Conservation (phyloP, 1,140 invertebrate species). For the Leptinotarsa undecemlineata region DNA sequence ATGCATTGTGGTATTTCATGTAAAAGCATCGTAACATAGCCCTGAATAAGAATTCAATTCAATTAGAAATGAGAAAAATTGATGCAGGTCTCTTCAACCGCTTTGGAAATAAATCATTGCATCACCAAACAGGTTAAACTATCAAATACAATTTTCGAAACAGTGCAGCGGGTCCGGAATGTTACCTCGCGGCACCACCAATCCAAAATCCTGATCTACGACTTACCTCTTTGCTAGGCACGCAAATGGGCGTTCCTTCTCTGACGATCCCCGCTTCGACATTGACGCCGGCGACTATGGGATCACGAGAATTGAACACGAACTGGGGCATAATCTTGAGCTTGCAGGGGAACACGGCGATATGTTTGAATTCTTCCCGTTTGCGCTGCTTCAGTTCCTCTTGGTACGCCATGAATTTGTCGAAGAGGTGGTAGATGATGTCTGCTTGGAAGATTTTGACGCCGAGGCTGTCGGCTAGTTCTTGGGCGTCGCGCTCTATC, state of each 20-base stretch:
- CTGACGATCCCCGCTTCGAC: constrained; percentile 95
- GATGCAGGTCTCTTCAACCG: too few species aligned
- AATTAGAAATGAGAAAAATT: too few species aligned
- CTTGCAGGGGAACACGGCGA: constrained; percentile 98
- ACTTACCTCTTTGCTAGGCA: constrained; percentile 90
- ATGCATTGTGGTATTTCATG: too few species aligned
- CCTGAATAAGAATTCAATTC: too few species aligned
- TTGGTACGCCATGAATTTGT: constrained; percentile 93
- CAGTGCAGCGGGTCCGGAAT: too few species aligned
- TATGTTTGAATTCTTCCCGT: constrained; percentile 91
- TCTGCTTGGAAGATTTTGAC: constrained; percentile 99
- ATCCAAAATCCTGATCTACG: background rate
- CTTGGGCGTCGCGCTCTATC: constrained; percentile 96
- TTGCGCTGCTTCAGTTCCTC: constrained; percentile 93
- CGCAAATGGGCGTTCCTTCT: constrained; percentile 95
- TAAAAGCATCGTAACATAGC: too few species aligned
- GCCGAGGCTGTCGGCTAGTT: constrained; percentile 90
- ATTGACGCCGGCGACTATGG: constrained; percentile 95
- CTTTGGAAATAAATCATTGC: too few species aligned
- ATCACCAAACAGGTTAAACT: too few species aligned
- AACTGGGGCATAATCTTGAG: constrained; percentile 79
- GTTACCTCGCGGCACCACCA: too few species aligned
- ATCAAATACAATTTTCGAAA: too few species aligned
- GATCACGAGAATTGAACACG: constrained; percentile 97
- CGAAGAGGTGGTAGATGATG: constrained; percentile 99